These are phyloP conservation scores for Maniola jurtina DNA, from an alignment of 1,140 invertebrate genomes.

Conservation along the genomic window DNA sequence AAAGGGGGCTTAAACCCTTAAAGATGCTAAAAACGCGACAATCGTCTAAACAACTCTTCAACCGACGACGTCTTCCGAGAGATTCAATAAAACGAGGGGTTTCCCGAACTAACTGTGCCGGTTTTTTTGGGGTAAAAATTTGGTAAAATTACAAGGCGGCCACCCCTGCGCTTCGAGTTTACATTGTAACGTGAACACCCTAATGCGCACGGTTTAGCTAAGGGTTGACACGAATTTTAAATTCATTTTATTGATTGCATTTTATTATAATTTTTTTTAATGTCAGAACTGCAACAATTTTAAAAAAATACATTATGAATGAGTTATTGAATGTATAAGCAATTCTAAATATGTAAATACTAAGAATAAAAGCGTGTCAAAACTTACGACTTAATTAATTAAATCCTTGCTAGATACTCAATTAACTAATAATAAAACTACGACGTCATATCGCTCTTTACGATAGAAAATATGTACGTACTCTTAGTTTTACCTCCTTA, in stretches of 20 bases:
- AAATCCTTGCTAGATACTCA: no score
- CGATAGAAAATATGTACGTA: no score
- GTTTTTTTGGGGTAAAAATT: slow-evolving; percentile 70
- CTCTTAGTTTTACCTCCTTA: no score
- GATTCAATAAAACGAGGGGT: slow-evolving; percentile 55
- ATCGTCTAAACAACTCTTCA: slow-evolving; percentile 50
- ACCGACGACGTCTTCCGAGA: slow-evolving; percentile 44
- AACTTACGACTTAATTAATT: no score
- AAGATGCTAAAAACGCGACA: slow-evolving; percentile 15
- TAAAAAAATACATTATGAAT: no score
- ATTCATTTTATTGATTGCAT: slow-evolving; percentile 6
- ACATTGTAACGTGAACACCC: slow-evolving; percentile 75
- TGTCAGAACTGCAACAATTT: no score
- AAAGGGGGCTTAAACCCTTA: not conserved
- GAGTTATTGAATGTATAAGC: no score
- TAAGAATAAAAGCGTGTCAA: no score
- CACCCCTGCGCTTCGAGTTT: slow-evolving; percentile 57
- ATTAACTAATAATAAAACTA: no score
- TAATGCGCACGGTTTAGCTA: slow-evolving; percentile 67
- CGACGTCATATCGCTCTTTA: no score
- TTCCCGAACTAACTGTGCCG: slow-evolving; percentile 39
- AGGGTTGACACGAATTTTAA: slow-evolving; percentile 49
- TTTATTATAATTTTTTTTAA: not conserved
- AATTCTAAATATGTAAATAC: no score
- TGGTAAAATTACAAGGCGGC: slow-evolving; percentile 70